phyloP scores from a whole-genome alignment of 2,797 vertebrate genomes.

The Cynodonichthys magdalenae region DNA sequence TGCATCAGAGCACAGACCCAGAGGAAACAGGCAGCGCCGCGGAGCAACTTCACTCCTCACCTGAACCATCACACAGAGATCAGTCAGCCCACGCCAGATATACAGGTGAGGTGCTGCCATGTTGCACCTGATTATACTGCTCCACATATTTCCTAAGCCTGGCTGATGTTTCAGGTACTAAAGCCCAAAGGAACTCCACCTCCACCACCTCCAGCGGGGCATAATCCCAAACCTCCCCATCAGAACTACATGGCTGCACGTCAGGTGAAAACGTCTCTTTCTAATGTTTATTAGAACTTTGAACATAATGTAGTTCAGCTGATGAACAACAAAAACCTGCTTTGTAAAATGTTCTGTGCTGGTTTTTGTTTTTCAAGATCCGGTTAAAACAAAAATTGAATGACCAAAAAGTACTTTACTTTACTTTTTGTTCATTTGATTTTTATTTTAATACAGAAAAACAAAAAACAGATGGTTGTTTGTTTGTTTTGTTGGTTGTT shows the following conservation, averaged over 20 bases:
- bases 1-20: slow-evolving; percentile 38
- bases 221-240: slow-evolving; percentile 36
- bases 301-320: neutral
- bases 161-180: slow-evolving; percentile 46
- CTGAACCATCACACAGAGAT: neutral
- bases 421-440: too few relatives aligned
- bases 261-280: slow-evolving; percentile 60
- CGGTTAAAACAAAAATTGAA: too few relatives aligned
- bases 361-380: too few relatives aligned
- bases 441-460: too few relatives aligned
- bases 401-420: too few relatives aligned
- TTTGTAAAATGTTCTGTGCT: too few relatives aligned
- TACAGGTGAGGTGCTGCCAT: slow-evolving; percentile 36
- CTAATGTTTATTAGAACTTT: too few relatives aligned
- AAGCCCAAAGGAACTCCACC: slow-evolving; percentile 68
- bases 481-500: too few relatives aligned
- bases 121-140: neutral
- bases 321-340: neutral
- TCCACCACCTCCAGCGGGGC: slow-evolving; percentile 70
- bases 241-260: slow-evolving; percentile 63
- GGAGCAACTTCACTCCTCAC: neutral
- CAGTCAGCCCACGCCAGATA: neutral
- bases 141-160: slow-evolving; percentile 7
- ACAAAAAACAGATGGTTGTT: too few relatives aligned
- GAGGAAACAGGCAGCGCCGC: slow-evolving; percentile 31